Evolutionary conservation across 2,888 invertebrate genomes (phyloP), one percentile per base, ranked within the genome.

Genomic region (Drosophila hamatofila): DNA sequence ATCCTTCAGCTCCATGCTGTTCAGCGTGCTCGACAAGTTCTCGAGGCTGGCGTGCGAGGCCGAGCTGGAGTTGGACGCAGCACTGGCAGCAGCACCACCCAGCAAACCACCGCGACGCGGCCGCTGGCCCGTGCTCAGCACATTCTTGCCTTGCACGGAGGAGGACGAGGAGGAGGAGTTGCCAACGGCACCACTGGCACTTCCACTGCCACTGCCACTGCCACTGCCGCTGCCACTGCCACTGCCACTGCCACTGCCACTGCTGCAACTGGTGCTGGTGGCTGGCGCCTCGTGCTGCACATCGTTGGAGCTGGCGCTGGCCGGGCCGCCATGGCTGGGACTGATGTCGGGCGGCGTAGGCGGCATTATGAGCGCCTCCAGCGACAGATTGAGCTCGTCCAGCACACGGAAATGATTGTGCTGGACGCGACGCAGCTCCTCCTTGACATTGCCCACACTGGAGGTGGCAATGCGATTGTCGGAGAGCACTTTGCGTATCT

Each of bases 311-410:
- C 73, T 65, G 44, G 56, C 37, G 23, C 37, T 62, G 27, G 54
- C 56, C 33, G 61, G 54, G 2, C 69, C 69, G 3, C 30, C 81
- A 94, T 95, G 79, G 94, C 95, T 93, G 72, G 92, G 93, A 75
- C 92, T 92, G 6, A 90, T 83, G 46, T 93, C 93, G 4, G 92
- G 93, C 67, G 92, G 93, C 11, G 93, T 93, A n/a, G 96, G 95
- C 30, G 97, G 97, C 97, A 97, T 97, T 80, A 97, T 94, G 95
- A 97, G 96, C 23, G 97, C 97, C 94, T 97, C 97, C 69, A 97
- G 95, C 80, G 97, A 96, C 73, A 97, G 94, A 94, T 97, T 97
- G 73, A 97, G 93, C 92, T 97, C 97, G 68, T 97, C 97, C 79
- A 97, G 94, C 83, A 97, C 96, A 88, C 96, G 94, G 85, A 96